Base-by-base conservation (phyloP, 1,140 invertebrate species). In the Homalodisca vitripennis region DNA sequence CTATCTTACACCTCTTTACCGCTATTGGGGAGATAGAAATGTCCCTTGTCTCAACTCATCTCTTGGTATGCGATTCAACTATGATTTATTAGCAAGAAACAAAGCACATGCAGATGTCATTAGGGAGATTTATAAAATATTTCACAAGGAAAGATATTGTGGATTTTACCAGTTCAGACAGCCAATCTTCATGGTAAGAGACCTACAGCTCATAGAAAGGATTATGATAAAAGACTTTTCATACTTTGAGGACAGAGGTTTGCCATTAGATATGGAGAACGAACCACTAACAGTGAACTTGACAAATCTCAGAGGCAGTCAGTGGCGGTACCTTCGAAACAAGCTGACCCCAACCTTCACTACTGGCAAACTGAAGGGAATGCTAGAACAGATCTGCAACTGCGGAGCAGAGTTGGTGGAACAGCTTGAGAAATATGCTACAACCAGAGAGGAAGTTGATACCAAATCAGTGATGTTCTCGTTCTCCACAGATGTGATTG, bases 331-430 rank as follows among this genome's bases (percentile, higher is more conserved):
- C 17, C 47, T 79, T 0, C 70, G 81, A 57, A 68, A 68, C 24
- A 78, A 77, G 65, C 62, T 82, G 13, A 79, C 81, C 1, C 82
- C 83, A 0, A 77, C 78, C 6, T 84, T 85, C 60, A 82, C 82
- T 0, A 79, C 80, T 0, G 80, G 80, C 12, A 84, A 84, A 73
- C 69, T 85, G 3, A 84, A 81, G 55, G 74, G 76, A 20, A 83
- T 84, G 80, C 82, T 83, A 70, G 77, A 78, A 67, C 73, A 81
- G 1, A 71, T 85, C 1, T 75, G 80, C 13, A 77, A 82, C 41
- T 77, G 79, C 53, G 78, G 79, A 1, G 75, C 79, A 30, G 70
- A 72, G 20, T 46, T 84, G 34, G 71, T 74, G 2, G 70, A 77
- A 6, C 75, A 46, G 29, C 66, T 75, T 63, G 41, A 22, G 20